These are phyloP conservation scores for Drosophila parvula DNA, from an alignment of 1,140 invertebrate genomes.

Conservation along the genomic window DNA sequence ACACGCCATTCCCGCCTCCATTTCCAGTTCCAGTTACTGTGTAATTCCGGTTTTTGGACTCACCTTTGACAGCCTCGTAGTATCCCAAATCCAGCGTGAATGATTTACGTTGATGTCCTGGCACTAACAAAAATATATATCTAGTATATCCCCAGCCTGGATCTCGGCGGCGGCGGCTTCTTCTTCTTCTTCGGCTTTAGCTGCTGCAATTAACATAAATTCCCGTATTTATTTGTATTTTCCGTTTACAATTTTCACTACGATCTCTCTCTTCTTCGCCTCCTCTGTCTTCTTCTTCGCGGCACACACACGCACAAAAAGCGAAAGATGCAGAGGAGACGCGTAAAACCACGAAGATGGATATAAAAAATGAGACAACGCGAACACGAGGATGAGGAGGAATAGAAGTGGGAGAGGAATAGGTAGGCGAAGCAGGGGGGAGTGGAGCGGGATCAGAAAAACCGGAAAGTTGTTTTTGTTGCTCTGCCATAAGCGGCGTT, in stretches of 20 bases:
- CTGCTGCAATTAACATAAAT: slow-evolving; percentile 46
- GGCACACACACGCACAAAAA: slow-evolving; percentile 22
- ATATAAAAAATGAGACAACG: slow-evolving; percentile 65
- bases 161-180: slow-evolving; percentile 34
- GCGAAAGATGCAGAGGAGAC: slow-evolving; percentile 45
- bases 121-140: slow-evolving; percentile 41
- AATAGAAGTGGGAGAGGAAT: slow-evolving; percentile 32
- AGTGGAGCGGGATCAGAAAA: slow-evolving; percentile 45
- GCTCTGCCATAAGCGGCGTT: slow-evolving; percentile 62
- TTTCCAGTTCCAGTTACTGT: neutral
- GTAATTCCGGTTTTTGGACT: slow-evolving; percentile 33
- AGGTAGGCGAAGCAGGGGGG: slow-evolving; percentile 26
- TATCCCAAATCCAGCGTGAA: slow-evolving; percentile 84
- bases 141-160: slow-evolving; percentile 38
- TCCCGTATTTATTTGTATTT: slow-evolving; percentile 52
- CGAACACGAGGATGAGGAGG: slow-evolving; percentile 52
- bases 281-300: slow-evolving; percentile 23
- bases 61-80: slow-evolving; percentile 84
- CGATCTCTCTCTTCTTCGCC: slow-evolving; percentile 51
- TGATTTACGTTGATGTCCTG: slow-evolving; percentile 76
- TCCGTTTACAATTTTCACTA: slow-evolving; percentile 53
- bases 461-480: slow-evolving; percentile 76
- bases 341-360: slow-evolving; percentile 75
- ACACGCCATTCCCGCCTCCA: neutral
- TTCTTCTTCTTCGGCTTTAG: slow-evolving; percentile 20